Evolutionary conservation across 1,140 invertebrate species (phyloP), one percentile per base, ranked within the genome.

Genomic region (Ganaspis sp.): DNA sequence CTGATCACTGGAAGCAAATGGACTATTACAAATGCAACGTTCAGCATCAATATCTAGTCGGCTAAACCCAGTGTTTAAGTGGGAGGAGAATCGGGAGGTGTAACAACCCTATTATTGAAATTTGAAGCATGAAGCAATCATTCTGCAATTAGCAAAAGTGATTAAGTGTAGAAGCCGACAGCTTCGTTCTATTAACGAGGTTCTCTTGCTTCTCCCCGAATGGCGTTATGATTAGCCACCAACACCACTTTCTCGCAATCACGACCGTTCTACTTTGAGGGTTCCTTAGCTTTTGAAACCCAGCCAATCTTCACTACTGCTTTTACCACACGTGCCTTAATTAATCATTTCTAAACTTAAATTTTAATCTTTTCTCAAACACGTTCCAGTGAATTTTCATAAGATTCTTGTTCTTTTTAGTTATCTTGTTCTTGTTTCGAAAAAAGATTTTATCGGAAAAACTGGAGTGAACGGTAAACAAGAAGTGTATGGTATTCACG

Each of bases 101-200:
- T 86, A 87, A 86, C 86, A 85, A 84, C 77, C 85, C 84, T 83
- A 87, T 87, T 87, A 88, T 88, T 87, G 85, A 87, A 88, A 87
- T 84, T 87, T 87, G 82, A 86, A 83, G 84, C 84, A 79, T 77
- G 78, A 81, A 87, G 84, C 85, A 87, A 88, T 88, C 85, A 87
- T 87, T 87, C 81, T 84, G 84, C 86, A 88, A 88, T 88, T 88
- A 88, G 84, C 84, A 86, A 82, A 87, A 86, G 86, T 87, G 86
- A 88, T 88, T 87, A 87, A 87, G 85, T 86, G 84, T 78, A 74
- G 80, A 79, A 82, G 83, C 72, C 72, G 49, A 73, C 53, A 73
- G 42, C 53, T 37, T 42, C 15, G 17, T 72, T 38, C 69, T 70
- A 42, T 42, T 19, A 70, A 42, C 37, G 37, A 64, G 58, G 26